Percentiles rank a stretch among this genome's conserved stretches.
Conservation (phyloP, 2,797 vertebrate species). For the Acanthopagrus latus region DNA sequence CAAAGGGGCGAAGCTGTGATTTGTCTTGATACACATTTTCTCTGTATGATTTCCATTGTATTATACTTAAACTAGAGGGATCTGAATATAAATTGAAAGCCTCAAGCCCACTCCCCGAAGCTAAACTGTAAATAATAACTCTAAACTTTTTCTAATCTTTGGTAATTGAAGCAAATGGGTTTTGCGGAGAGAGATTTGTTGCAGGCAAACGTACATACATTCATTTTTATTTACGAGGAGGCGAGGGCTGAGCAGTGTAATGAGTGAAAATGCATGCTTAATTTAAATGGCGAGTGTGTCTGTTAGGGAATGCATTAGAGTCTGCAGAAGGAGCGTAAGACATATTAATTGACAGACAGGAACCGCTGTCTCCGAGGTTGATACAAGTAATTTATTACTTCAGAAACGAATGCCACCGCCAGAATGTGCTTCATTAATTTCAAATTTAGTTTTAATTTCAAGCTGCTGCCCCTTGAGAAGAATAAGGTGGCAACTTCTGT, state of each 20-base stretch:
- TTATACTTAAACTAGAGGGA: conserved; percentile 79
- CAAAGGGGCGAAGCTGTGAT: conserved; percentile 55
- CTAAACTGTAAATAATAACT: conserved; percentile 90
- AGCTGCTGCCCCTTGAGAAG: conserved; percentile 99
- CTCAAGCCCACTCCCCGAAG: conserved; percentile 76
- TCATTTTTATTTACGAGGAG: conserved; percentile 97
- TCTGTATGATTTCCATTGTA: conserved; percentile 71
- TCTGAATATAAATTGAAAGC: conserved; percentile 87
- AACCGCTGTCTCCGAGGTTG: conserved; percentile 99
- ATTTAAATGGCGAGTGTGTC: conserved; percentile 99
- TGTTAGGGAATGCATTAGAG: conserved; percentile 99
- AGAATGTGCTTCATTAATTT: conserved; percentile 99
- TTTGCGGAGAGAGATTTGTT: conserved; percentile 86
- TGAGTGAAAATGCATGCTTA: conserved; percentile 98
- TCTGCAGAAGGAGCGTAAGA: conserved; percentile 97
- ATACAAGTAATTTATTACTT: conserved; percentile 99
- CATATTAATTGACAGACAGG: conserved; percentile 99
- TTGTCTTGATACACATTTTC: conserved; percentile 73
- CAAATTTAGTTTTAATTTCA: conserved; percentile 99
- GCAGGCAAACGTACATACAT: conserved; percentile 90
- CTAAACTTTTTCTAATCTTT: conserved; percentile 85
- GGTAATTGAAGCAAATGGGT: conserved; percentile 89
- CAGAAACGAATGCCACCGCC: conserved; percentile 99
- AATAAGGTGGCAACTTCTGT: conserved; percentile 99
- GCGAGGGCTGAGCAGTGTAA: conserved; percentile 92